These are phyloP conservation scores for Drosophila merina DNA, from an alignment of 2,888 invertebrate genomes.

Conservation along the genomic window DNA sequence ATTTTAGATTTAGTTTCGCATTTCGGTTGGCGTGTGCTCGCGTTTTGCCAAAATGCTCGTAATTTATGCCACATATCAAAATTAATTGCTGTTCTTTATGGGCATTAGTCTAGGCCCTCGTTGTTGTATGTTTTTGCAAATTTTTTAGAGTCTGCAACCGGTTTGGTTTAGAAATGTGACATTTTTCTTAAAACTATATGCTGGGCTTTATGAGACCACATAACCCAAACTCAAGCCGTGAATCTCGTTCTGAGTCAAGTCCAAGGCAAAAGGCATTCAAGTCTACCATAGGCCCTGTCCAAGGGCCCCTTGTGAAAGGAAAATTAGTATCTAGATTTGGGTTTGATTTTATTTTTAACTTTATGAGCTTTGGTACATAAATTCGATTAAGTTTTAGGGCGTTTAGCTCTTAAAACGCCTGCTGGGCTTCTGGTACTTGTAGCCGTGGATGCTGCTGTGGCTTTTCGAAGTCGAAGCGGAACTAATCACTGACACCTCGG, in stretches of 20 bases:
- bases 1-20: background rate
- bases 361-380: constrained; percentile 60
- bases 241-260: constrained; percentile 52
- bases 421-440: constrained; percentile 64
- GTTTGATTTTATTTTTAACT: constrained; percentile 42
- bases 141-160: constrained; percentile 17
- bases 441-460: constrained; percentile 52
- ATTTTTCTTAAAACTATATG: background rate
- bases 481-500: constrained; percentile 24
- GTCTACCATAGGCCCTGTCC: constrained; percentile 50
- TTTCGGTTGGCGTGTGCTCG: constrained; percentile 58
- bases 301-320: constrained; percentile 61
- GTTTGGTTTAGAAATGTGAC: constrained; percentile 12
- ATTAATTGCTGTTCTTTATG: constrained; percentile 51
- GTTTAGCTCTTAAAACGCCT: constrained; percentile 58
- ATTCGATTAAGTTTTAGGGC: background rate
- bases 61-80: constrained; percentile 58
- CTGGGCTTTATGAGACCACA: constrained; percentile 2
- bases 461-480: constrained; percentile 13
- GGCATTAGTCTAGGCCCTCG: constrained; percentile 30
- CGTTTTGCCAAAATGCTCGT: constrained; percentile 46
- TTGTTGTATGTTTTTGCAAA: constrained; percentile 17
- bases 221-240: background rate
- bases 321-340: constrained; percentile 7
- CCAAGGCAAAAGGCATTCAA: constrained; percentile 48